Conservation (phyloP, 2,888 invertebrate genomes). For the Villa cingulata region DNA sequence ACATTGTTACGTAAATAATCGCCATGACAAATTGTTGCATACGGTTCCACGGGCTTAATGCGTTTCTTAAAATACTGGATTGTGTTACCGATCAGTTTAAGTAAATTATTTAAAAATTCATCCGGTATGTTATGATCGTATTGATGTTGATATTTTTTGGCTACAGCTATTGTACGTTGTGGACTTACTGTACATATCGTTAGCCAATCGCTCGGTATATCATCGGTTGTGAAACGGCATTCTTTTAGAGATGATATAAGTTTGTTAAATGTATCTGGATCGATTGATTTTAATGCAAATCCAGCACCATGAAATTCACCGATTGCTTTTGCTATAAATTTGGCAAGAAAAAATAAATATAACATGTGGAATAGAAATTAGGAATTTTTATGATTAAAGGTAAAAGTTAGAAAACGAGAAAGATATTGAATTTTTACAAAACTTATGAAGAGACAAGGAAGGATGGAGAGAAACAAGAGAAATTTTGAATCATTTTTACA, state of each 20-base stretch:
- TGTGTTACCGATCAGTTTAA: conserved; percentile 14
- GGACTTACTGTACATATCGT: conserved; percentile 10
- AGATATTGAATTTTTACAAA: no score
- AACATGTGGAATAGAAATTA: neutral
- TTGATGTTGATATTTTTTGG: conserved; percentile 11
- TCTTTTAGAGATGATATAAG: conserved; percentile 21
- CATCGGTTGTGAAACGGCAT: conserved; percentile 20
- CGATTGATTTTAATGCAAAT: conserved; percentile 24
- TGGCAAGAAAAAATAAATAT: neutral
- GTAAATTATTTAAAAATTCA: conserved; percentile 20
- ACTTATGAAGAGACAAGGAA: no score
- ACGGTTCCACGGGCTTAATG: conserved; percentile 26
- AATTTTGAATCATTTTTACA: no score
- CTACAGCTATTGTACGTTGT: conserved; percentile 16
- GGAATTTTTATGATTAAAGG: no score
- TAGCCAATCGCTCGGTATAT: conserved; percentile 15
- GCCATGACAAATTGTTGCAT: conserved; percentile 30
- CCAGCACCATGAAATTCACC: conserved; percentile 30
- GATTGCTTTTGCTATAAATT: conserved; percentile 20
- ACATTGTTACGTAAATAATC: conserved; percentile 34
- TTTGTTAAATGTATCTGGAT: conserved; percentile 19
- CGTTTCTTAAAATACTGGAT: conserved; percentile 20
- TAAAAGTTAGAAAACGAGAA: no score
- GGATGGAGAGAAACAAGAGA: no score
- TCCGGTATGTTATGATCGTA: conserved; percentile 16